Evolutionary conservation across 2,888 invertebrate species (phyloP).

Genomic region (Eugnorisma glareosa): DNA sequence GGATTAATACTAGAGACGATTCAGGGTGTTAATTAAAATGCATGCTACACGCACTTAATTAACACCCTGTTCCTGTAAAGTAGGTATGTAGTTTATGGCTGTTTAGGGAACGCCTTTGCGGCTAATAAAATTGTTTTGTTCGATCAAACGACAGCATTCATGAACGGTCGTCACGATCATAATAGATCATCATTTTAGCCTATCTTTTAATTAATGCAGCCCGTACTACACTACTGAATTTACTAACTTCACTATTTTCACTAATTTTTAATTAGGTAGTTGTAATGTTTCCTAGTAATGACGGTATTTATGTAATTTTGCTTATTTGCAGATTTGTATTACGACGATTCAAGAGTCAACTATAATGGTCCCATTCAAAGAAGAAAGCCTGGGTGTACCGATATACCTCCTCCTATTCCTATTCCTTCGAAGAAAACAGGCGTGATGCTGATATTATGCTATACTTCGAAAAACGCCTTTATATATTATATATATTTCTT

Average conservation of each 20-base stretch:
- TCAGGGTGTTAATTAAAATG: background rate
- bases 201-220: constrained; percentile 24
- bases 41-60: background rate
- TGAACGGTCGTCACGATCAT: background rate
- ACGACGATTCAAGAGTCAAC: background rate
- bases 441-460: background rate
- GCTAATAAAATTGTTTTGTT: constrained; percentile 9
- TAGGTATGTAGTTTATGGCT: constrained; percentile 24
- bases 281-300: background rate
- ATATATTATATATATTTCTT: too few relatives aligned
- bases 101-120: constrained; percentile 32
- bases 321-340: background rate
- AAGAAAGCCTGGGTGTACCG: background rate
- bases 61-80: background rate
- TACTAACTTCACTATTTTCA: too few relatives aligned
- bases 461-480: background rate
- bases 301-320: background rate
- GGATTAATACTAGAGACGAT: constrained; percentile 30
- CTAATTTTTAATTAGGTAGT: background rate
- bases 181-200: background rate
- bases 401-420: background rate
- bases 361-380: background rate
- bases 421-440: background rate
- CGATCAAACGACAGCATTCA: background rate
- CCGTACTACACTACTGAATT: background rate